A percentile compares a stretch with the other conserved stretches of the same genome.
phyloP scores from a whole-genome alignment of 2,113 vertebrate species.

The Osmerus mordax region DNA sequence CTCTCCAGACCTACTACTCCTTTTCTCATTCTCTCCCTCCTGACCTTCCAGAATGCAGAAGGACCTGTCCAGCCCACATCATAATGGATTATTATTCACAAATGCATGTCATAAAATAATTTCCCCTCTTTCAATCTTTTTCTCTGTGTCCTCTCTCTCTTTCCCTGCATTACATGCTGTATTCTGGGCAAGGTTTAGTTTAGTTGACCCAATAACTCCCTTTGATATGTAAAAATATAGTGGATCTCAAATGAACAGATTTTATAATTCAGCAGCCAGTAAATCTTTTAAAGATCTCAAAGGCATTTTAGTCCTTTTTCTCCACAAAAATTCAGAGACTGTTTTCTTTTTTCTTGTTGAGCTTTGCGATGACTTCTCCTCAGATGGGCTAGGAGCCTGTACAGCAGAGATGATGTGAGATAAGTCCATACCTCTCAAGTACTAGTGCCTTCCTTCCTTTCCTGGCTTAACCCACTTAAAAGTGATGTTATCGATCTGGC shows the following conservation, averaged over 20 bases:
- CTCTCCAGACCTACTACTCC: too few species aligned
- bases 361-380: not conserved
- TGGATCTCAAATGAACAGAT: conserved; percentile 22
- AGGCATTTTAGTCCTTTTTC: not conserved
- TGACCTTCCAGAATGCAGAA: too few species aligned
- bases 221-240: conserved; percentile 25
- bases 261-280: conserved; percentile 33
- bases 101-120: not conserved
- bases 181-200: not conserved
- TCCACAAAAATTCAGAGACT: not conserved
- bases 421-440: not conserved
- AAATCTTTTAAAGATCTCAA: conserved; percentile 11
- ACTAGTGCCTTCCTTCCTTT: not conserved
- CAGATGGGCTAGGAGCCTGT: not conserved
- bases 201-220: conserved; percentile 19
- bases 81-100: not conserved
- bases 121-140: not conserved
- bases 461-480: not conserved
- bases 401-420: too few species aligned
- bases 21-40: not conserved
- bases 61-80: too few species aligned
- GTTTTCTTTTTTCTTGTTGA: not conserved
- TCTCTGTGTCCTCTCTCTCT: not conserved
- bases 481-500: not conserved
- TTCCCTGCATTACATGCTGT: not conserved